Conservation (phyloP, 2,797 vertebrate species). For the Sebastes hubbsi region DNA sequence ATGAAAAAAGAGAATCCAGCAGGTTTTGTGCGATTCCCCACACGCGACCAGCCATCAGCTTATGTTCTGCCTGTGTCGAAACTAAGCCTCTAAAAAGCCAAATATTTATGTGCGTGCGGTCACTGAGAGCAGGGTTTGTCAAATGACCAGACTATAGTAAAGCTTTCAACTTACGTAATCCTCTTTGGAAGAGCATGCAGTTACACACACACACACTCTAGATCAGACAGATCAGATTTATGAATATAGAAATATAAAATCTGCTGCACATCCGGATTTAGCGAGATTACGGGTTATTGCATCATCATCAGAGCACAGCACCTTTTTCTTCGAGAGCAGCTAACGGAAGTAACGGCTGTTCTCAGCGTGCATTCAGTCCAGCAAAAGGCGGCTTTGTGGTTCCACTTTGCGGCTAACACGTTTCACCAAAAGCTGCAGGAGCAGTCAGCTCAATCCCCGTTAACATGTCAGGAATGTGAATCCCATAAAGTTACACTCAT, state of each 20-base stretch:
- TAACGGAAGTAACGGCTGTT: background rate
- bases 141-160: conserved; percentile 17
- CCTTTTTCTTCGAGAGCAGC: background rate
- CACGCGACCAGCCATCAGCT: conserved; percentile 35
- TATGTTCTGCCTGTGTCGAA: conserved; percentile 39
- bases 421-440: background rate
- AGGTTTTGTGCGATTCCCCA: background rate
- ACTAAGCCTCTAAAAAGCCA: conserved; percentile 29
- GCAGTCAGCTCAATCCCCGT: background rate
- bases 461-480: conserved; percentile 24
- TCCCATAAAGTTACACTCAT: conserved; percentile 10
- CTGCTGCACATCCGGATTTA: conserved; percentile 9
- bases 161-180: conserved; percentile 12
- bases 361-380: background rate
- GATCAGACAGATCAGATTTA: conserved; percentile 9
- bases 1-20: background rate
- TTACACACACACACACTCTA: background rate
- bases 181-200: conserved; percentile 6
- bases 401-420: background rate
- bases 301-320: background rate
- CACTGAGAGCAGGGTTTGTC: conserved; percentile 9
- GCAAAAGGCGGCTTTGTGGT: background rate
- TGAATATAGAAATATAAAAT: conserved; percentile 9
- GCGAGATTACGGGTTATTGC: background rate
- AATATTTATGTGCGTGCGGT: conserved; percentile 36